Base-by-base conservation (phyloP, 2,888 invertebrate genomes). In the Norana najaformis region DNA sequence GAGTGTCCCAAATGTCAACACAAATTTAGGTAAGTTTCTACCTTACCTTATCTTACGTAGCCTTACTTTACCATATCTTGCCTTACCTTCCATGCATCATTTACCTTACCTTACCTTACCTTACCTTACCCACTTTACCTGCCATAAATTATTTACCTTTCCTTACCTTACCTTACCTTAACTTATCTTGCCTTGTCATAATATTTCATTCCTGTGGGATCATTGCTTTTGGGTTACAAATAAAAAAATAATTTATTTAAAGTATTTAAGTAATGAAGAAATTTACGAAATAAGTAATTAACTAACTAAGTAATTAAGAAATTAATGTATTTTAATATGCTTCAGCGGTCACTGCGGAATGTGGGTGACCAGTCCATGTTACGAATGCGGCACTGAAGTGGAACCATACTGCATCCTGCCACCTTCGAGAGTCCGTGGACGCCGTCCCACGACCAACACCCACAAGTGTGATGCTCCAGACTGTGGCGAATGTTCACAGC, bases 1-100 rank as follows among this genome's bases (percentile, higher is more conserved):
- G 16, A 69, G 14, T 93, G 93, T 91, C 34, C n/a, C n/a, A 30
- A 38, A 11, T 93, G 93, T 91, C 91, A 91, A 30, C 92, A 92
- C 85, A 90, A 90, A 34, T 93, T 93, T 88, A 90, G 90, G 93
- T 93, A 89, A 91, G 91, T 37, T 88, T 14, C 18, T 14, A 47
- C 18, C 14, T 16, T 39, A 39, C 11, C 39, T 39, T 47, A 47
- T 18, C 30, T 37, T 39, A 23, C 34, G 16, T 16, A 2, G 18
- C 41, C 13, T 41, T 41, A 41, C 16, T 3, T 11, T 41, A 41
- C 18, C 41, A 5, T 53, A 53, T 23, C 53, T 53, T 30, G 11
- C 23, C 53, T 3, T n/a, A n/a, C n/a, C n/a, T n/a, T n/a, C n/a
- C n/a, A n/a, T n/a, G n/a, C n/a, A n/a, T 23, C 23, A 30, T 13